Evolutionary conservation across 2,888 invertebrate genomes (phyloP).

Genomic region (Myathropa florea): DNA sequence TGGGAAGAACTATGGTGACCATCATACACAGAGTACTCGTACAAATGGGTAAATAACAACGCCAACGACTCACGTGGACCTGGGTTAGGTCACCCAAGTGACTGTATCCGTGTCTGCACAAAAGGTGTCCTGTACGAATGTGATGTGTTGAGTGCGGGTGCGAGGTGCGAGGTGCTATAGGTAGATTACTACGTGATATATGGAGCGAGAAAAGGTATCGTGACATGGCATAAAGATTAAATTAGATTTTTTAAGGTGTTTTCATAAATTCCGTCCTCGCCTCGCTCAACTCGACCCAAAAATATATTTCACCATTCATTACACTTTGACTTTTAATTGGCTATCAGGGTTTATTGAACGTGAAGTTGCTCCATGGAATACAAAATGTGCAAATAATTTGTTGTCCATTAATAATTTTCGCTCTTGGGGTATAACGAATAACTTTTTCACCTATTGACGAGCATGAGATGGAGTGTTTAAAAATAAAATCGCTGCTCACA

Average conservation of each 20-base stretch:
- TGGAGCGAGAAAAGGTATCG: slow-evolving; percentile 63
- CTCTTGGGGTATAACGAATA: neutral
- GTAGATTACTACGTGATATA: slow-evolving; percentile 67
- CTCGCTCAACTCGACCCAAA: slow-evolving; percentile 12
- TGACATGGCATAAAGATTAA: slow-evolving; percentile 65
- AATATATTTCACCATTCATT: slow-evolving; percentile 64
- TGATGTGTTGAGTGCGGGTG: neutral
- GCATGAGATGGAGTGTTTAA: neutral
- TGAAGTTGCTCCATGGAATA: slow-evolving; percentile 39
- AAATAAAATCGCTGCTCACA: neutral
- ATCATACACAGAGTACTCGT: slow-evolving; percentile 28
- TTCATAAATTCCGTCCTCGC: neutral
- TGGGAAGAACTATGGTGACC: slow-evolving; percentile 47
- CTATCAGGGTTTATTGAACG: slow-evolving; percentile 65
- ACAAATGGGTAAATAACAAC: slow-evolving; percentile 69
- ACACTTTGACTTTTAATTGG: slow-evolving; percentile 65
- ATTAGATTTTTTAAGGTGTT: slow-evolving; percentile 42
- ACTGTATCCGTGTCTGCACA: slow-evolving; percentile 50
- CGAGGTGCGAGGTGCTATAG: slow-evolving; percentile 3
- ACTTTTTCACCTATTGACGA: slow-evolving; percentile 9
- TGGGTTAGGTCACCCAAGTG: slow-evolving; percentile 62
- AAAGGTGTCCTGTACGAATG: slow-evolving; percentile 44
- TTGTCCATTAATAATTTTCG: slow-evolving; percentile 50
- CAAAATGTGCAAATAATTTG: slow-evolving; percentile 49
- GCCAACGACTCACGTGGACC: slow-evolving; percentile 52